Conservation (phyloP, 2,797 vertebrate species). For the Oceanodroma leucorhoa region DNA sequence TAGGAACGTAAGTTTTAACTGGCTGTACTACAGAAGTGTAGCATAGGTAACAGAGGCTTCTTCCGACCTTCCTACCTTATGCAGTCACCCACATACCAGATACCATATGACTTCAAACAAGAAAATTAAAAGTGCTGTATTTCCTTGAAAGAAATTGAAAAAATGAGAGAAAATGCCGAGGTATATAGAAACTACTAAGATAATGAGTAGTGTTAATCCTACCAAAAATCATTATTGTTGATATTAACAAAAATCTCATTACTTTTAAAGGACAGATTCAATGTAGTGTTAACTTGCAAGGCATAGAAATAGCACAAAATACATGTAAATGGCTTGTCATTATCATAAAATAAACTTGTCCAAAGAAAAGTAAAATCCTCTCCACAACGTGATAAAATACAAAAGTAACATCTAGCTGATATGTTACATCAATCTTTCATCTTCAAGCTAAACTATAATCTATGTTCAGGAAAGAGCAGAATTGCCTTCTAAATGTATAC, state of each 20-base stretch:
- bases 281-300: not conserved
- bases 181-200: not conserved
- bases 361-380: not conserved
- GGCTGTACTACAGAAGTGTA: not conserved
- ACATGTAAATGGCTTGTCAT: not conserved
- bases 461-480: not conserved
- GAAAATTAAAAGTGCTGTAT: not conserved
- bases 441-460: not conserved
- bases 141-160: not conserved
- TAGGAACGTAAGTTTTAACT: not conserved
- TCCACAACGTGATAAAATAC: not conserved
- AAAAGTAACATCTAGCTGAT: not conserved
- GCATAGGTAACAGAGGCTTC: not conserved
- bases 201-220: not conserved
- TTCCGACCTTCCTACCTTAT: not conserved
- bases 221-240: not conserved
- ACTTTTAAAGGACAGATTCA: not conserved
- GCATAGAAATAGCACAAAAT: not conserved
- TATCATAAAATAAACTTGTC: not conserved
- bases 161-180: not conserved
- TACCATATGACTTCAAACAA: not conserved
- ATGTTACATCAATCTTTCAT: not conserved
- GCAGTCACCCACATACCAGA: not conserved
- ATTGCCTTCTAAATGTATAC: not conserved
- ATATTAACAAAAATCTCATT: not conserved